phyloP scores from a whole-genome alignment of 2,113 vertebrate genomes.

The Phylloscopus trochiloides region DNA sequence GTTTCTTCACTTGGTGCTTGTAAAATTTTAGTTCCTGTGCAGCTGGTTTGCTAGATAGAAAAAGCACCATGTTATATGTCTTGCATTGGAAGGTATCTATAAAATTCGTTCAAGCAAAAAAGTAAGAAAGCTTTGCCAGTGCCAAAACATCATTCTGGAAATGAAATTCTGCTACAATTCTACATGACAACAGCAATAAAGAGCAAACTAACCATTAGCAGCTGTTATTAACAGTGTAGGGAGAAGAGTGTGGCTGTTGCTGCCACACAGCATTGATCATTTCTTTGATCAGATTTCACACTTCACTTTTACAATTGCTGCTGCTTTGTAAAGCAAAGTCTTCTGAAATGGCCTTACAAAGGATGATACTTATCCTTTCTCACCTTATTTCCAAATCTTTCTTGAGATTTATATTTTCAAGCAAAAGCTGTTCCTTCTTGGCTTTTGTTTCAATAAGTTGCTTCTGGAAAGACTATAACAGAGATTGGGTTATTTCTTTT shows the following conservation, averaged over 20 bases:
- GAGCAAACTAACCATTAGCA: not conserved
- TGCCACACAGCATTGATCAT: not conserved
- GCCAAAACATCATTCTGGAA: not conserved
- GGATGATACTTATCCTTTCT: constrained; percentile 1
- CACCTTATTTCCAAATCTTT: constrained; percentile 82
- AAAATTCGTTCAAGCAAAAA: not conserved
- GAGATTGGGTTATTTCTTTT: not conserved
- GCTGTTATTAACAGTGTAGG: not conserved
- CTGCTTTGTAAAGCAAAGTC: not conserved
- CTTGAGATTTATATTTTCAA: constrained; percentile 76
- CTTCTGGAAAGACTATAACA: constrained; percentile 80
- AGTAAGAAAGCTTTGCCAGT: not conserved
- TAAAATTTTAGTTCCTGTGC: constrained; percentile 79
- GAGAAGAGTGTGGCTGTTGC: not conserved
- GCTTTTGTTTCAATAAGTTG: constrained; percentile 76
- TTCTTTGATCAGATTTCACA: not conserved
- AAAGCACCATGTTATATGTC: not conserved
- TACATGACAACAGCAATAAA: not conserved
- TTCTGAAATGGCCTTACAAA: not conserved
- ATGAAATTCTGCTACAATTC: not conserved
- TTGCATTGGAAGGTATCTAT: not conserved
- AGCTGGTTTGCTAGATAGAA: constrained; percentile 71
- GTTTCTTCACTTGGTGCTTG: constrained; percentile 80
- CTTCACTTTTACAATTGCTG: not conserved
- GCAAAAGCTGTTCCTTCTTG: constrained; percentile 75